Evolutionary conservation across 2,888 invertebrate genomes (phyloP), one percentile per base, ranked within the genome.

Genomic region (Dynastes tityus): DNA sequence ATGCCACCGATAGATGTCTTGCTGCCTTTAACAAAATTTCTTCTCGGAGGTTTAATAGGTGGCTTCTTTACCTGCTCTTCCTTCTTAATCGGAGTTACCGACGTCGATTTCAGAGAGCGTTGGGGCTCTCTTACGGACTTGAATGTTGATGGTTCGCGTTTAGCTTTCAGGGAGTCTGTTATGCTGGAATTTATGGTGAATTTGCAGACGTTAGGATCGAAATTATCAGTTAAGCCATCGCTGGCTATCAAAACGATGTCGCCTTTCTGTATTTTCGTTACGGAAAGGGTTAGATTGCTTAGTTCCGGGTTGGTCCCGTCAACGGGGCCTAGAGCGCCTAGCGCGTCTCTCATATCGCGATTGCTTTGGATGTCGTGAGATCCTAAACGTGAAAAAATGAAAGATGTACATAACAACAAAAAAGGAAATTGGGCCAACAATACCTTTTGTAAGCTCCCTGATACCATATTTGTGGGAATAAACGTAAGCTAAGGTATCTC

Each of bases 171-270:
- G 85, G 85, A 80, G 87, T 89, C 53, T 86, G 87, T 70, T 86
- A 88, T 64, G 86, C 82, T 83, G 3, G 84, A 82, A 78, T 87
- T 88, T 3, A 92, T 91, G 4, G 96, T 95, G 85, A 96, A 95
- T 88, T 95, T 95, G 40, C 96, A 96, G 78, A 97, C 96, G 45
- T 97, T 96, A 0, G 97, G 97, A 89, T 97, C 97, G 84, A 96
- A 96, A 88, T 97, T 97, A 87, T 97, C 97, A 5, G 96, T 95
- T 49, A 97, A 92, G 6, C 97, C 97, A 85, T 97, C 97, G n/a
- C 95, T 95, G 0, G 96, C 96, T 16, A 97, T 91, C 87, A 96
- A 95, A 37, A 97, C 94, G 80, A 97, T 93, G 86, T 97, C 97
- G 9, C 95, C 96, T 67, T 91, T 90, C 83, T 95, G 94, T 8